phyloP scores from a whole-genome alignment of 2,888 invertebrate species.

The Gnatocerus cornutus region DNA sequence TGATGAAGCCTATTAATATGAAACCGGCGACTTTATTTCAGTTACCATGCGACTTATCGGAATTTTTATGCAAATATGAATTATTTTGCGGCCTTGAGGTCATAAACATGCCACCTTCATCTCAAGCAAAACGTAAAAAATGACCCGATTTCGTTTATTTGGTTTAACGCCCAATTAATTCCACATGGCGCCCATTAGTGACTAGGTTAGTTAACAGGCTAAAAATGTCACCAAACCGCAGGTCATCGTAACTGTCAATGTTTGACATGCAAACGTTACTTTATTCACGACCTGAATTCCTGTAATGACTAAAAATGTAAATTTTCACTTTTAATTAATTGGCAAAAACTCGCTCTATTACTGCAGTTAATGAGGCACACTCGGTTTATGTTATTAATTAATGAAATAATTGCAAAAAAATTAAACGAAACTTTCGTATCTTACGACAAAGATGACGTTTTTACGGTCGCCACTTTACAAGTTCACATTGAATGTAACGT shows the following conservation, averaged over 20 bases:
- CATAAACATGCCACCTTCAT: background rate
- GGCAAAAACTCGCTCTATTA: conserved; percentile 13
- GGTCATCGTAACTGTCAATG: conserved; percentile 21
- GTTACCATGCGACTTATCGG: conserved; percentile 4
- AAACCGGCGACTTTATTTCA: background rate
- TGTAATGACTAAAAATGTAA: conserved; percentile 27
- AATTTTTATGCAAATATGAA: conserved; percentile 8
- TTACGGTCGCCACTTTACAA: conserved; percentile 5
- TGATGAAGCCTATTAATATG: background rate
- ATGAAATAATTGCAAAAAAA: conserved; percentile 16
- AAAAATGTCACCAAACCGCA: background rate
- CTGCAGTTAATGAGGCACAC: conserved; percentile 5
- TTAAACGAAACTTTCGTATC: conserved; percentile 21
- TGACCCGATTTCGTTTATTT: conserved; percentile 5
- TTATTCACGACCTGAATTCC: conserved; percentile 13
- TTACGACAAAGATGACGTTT: conserved; percentile 5
- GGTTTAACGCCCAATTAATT: background rate
- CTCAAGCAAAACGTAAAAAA: background rate
- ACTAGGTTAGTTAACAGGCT: conserved; percentile 6
- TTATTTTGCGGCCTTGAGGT: conserved; percentile 6
- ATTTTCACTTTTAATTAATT: conserved; percentile 35
- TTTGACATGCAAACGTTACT: conserved; percentile 3
- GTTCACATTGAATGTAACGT: conserved; percentile 6
- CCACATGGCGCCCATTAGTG: background rate
- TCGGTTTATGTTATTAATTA: background rate